phyloP scores from a whole-genome alignment of 2,888 invertebrate genomes.

The Pegoplata infirma region DNA sequence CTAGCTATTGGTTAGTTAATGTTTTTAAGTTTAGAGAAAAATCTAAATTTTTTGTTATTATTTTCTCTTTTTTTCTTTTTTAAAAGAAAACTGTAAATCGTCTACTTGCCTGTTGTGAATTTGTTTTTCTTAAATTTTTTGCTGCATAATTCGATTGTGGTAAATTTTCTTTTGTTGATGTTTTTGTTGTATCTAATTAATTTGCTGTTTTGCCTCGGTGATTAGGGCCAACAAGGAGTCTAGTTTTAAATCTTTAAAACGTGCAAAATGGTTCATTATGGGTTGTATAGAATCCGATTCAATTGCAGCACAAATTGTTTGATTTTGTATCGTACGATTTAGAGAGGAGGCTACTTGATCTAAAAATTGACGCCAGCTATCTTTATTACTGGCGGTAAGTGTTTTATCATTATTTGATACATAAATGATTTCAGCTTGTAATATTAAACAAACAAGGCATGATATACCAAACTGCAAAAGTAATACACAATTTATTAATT shows the following conservation, averaged over 20 bases:
- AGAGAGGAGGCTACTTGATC: constrained; percentile 74
- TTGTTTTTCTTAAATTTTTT: constrained; percentile 22
- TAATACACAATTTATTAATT: not conserved
- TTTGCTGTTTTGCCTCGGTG: constrained; percentile 76
- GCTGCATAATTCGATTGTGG: no score
- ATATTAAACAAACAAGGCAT: constrained; percentile 74
- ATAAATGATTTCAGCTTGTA: constrained; percentile 76
- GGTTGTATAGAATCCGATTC: constrained; percentile 77
- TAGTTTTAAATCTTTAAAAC: constrained; percentile 76
- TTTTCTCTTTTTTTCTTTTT: no score
- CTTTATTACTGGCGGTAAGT: constrained; percentile 68
- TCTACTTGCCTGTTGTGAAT: constrained; percentile 46
- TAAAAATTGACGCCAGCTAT: constrained; percentile 75
- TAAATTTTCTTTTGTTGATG: constrained; percentile 7
- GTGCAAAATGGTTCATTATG: constrained; percentile 76
- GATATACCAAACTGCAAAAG: constrained; percentile 75
- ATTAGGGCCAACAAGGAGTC: constrained; percentile 76
- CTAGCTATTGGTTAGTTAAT: no score
- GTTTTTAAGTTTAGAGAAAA: no score
- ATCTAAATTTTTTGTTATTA: no score
- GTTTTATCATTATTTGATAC: constrained; percentile 67
- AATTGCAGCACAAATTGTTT: constrained; percentile 77
- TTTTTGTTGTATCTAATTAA: constrained; percentile 68
- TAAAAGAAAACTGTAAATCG: constrained; percentile 17
- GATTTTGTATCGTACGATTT: constrained; percentile 76